Conservation (phyloP, 2,888 invertebrate species). For the Oconnorella tubifera region DNA sequence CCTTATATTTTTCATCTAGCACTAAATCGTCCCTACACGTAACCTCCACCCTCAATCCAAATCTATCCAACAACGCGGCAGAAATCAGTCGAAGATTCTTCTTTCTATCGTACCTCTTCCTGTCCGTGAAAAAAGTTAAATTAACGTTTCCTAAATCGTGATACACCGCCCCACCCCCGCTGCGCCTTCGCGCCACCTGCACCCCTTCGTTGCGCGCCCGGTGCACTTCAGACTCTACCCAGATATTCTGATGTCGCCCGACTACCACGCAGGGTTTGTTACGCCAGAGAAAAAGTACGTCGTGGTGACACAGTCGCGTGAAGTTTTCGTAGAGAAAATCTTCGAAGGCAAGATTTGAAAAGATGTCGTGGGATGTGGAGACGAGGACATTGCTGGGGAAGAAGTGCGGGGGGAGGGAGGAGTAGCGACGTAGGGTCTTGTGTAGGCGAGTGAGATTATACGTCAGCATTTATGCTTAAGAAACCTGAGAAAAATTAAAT, state of each 20-base stretch:
- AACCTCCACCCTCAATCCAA: conserved; percentile 72
- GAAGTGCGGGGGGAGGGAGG: not conserved
- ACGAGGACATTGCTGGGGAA: conserved; percentile 50
- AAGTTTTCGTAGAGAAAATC: conserved; percentile 90
- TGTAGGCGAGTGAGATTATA: too few species aligned
- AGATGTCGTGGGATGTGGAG: conserved; percentile 85
- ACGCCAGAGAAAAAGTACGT: conserved; percentile 80
- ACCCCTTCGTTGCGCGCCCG: conserved; percentile 68
- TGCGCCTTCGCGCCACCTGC: conserved; percentile 79
- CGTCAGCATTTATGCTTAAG: too few species aligned
- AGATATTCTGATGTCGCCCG: conserved; percentile 95
- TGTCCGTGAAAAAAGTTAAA: conserved; percentile 82
- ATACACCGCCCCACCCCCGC: conserved; percentile 93
- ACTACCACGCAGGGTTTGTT: conserved; percentile 92
- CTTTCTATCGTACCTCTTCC: conserved; percentile 76
- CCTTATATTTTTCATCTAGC: conserved; percentile 64
- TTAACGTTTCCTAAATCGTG: conserved; percentile 69
- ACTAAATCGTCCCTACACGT: conserved; percentile 83
- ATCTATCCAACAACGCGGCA: conserved; percentile 75
- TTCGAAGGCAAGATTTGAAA: conserved; percentile 88
- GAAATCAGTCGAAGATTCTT: conserved; percentile 84
- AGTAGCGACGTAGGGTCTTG: too few species aligned
- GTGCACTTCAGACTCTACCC: conserved; percentile 80
- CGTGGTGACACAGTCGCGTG: conserved; percentile 64
- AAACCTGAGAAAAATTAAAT: too few species aligned